A percentile compares a stretch with the other conserved stretches of the same genome.
These are phyloP conservation scores for Eugnorisma glareosa DNA, from an alignment of 2,888 invertebrate genomes.

Conservation along the genomic window DNA sequence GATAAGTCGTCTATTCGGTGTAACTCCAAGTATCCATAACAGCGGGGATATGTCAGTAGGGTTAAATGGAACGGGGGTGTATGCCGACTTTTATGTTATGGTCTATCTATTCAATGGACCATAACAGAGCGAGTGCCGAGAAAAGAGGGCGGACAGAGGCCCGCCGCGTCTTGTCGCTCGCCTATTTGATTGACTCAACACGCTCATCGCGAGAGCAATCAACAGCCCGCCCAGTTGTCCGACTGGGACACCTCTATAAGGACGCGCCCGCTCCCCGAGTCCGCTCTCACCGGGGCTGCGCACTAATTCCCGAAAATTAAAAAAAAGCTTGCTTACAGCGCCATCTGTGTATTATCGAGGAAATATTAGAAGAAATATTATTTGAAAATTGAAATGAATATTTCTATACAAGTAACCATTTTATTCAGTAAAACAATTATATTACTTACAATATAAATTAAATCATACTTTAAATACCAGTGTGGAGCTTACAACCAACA, in stretches of 20 bases:
- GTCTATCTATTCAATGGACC: no score
- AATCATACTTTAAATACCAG: slow-evolving; percentile 37
- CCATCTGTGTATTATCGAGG: slow-evolving; percentile 17
- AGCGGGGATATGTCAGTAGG: no score
- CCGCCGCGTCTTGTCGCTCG: no score
- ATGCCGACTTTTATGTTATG: no score
- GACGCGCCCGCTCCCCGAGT: not conserved
- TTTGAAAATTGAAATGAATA: slow-evolving; percentile 1
- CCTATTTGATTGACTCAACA: no score
- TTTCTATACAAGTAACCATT: slow-evolving; percentile 28
- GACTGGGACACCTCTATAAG: not conserved
- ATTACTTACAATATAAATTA: slow-evolving; percentile 50
- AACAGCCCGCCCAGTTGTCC: no score
- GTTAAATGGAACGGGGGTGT: no score
- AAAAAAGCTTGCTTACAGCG: slow-evolving; percentile 3
- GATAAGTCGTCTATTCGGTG: no score
- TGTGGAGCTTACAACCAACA: slow-evolving; percentile 38
- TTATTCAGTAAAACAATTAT: slow-evolving; percentile 51
- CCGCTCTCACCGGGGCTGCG: not conserved
- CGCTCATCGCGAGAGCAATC: no score
- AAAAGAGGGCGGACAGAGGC: no score
- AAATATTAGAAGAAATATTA: not conserved
- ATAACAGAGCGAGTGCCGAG: no score
- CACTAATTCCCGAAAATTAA: not conserved
- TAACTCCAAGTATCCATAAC: no score